phyloP scores from a whole-genome alignment of 2,113 vertebrate species.

The Orthonyx spaldingii region DNA sequence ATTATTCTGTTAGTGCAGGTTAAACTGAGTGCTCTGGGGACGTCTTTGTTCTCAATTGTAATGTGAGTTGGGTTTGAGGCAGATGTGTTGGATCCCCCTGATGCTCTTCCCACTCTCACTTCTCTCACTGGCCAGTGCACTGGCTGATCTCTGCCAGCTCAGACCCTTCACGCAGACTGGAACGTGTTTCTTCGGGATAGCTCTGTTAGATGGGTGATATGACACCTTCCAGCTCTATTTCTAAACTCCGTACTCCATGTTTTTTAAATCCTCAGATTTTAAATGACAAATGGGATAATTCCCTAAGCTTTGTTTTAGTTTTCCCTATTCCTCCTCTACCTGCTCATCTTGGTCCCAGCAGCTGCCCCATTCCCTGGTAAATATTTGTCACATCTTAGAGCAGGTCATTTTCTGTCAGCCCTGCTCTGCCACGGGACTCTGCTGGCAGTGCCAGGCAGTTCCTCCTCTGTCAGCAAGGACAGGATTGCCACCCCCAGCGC shows the following conservation, averaged over 20 bases:
- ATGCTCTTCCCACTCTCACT: background rate
- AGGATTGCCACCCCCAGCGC: fast-evolving
- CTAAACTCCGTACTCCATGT: background rate
- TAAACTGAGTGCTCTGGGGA: background rate
- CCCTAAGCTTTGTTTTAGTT: background rate
- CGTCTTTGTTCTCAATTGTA: background rate
- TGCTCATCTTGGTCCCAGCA: background rate
- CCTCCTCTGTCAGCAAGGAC: background rate
- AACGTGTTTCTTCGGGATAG: background rate
- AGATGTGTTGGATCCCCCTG: background rate
- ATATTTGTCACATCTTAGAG: background rate
- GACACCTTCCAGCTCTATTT: background rate
- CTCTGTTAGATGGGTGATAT: background rate
- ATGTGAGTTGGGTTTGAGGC: background rate
- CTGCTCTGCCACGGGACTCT: no score
- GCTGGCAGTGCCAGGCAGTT: background rate
- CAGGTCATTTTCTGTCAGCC: background rate
- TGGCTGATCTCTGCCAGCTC: background rate
- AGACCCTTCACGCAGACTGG: fast-evolving
- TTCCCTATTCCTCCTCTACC: background rate
- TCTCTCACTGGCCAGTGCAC: background rate
- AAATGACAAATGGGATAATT: background rate
- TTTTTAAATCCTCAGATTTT: background rate
- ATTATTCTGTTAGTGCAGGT: background rate
- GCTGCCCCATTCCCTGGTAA: background rate